These are phyloP conservation scores for Ypsolopha sequella DNA, from an alignment of 2,888 invertebrate species.

Conservation along the genomic window DNA sequence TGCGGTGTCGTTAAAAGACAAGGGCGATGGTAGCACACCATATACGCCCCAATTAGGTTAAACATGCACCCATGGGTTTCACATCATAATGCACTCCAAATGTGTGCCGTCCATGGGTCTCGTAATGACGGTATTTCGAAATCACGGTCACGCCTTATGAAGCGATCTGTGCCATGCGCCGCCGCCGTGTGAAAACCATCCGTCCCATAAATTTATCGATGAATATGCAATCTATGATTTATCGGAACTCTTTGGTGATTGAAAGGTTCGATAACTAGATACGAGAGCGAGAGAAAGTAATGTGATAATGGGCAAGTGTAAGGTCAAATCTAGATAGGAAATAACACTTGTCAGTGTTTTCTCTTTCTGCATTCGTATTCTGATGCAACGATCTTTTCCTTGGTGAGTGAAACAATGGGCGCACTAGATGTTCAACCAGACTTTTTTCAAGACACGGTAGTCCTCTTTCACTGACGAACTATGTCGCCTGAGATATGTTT, in stretches of 20 bases:
- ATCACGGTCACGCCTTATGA: conserved; percentile 25
- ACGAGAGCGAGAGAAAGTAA: conserved; percentile 31
- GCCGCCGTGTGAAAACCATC: not conserved
- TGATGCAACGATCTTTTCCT: not conserved
- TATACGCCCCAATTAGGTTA: conserved; percentile 25
- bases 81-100: conserved; percentile 16
- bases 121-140: conserved; percentile 20
- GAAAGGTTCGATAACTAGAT: conserved; percentile 20
- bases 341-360: not conserved
- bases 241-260: conserved; percentile 16
- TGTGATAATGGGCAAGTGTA: conserved; percentile 26
- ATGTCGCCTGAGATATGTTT: not conserved
- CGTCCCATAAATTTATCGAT: conserved; percentile 1
- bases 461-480: not conserved
- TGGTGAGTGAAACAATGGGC: not conserved
- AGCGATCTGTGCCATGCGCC: conserved; percentile 18
- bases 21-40: conserved; percentile 7
- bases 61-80: conserved; percentile 24
- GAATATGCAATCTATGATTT: conserved; percentile 3
- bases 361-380: not conserved
- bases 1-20: not conserved
- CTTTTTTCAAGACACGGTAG: not conserved
- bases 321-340: conserved; percentile 13
- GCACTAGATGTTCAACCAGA: not conserved
- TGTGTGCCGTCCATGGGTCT: conserved; percentile 10